phyloP scores from a whole-genome alignment of 2,888 invertebrate species.

The Sinhomidia bicolor region DNA sequence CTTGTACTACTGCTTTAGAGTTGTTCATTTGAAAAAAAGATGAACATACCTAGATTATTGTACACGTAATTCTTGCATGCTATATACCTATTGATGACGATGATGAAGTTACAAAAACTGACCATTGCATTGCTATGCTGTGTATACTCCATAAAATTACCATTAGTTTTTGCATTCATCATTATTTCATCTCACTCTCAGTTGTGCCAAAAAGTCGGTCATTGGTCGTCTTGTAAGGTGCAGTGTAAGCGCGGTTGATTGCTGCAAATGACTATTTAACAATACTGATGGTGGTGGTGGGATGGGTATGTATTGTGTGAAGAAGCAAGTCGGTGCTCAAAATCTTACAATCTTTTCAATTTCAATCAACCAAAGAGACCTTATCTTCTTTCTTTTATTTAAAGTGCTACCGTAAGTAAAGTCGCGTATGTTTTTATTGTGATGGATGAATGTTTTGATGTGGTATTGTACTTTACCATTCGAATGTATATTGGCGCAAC shows the following conservation, averaged over 20 bases:
- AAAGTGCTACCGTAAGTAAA: neutral
- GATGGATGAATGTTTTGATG: neutral
- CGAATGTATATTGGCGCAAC: no score
- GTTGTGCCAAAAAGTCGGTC: slow-evolving; percentile 54
- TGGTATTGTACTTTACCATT: neutral
- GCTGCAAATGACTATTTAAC: no score
- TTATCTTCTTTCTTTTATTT: neutral
- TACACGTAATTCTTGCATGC: neutral
- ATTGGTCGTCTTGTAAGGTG: neutral
- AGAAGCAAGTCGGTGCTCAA: no score
- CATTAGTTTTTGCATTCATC: slow-evolving; percentile 1
- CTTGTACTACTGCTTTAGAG: neutral
- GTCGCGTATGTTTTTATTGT: no score
- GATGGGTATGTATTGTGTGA: no score
- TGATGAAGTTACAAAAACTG: slow-evolving; percentile 62
- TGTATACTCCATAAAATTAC: neutral
- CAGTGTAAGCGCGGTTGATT: no score
- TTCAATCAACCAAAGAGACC: no score
- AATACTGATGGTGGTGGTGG: no score
- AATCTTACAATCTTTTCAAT: no score
- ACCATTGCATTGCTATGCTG: slow-evolving; percentile 36
- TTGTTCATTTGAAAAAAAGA: neutral
- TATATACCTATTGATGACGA: no score
- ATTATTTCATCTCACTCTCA: slow-evolving; percentile 64
- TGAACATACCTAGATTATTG: neutral